Percentiles rank a stretch among this genome's conserved stretches.
Conservation (phyloP, 2,113 vertebrate genomes). For the Tachysurus vachellii region DNA sequence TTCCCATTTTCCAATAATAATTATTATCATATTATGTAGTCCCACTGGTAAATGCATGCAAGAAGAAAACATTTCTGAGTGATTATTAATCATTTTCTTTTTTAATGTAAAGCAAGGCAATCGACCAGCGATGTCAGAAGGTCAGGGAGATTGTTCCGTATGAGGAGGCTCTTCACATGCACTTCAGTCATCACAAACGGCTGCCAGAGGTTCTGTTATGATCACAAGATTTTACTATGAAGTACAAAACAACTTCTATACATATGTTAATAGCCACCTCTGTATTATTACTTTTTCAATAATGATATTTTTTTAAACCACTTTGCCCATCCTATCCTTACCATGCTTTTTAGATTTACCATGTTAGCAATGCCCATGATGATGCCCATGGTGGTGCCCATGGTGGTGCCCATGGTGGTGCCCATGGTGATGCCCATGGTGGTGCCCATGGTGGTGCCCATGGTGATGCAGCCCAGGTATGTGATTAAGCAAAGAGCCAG, state of each 20-base stretch:
- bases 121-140: neutral
- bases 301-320: too few species aligned
- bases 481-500: neutral
- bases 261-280: neutral
- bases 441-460: too few species aligned
- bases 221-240: neutral
- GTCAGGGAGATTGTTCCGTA: neutral
- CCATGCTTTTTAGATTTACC: neutral
- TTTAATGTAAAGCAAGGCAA: neutral
- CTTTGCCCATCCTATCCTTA: neutral
- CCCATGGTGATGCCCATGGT: neutral
- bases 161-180: neutral
- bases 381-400: neutral
- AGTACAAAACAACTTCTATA: neutral
- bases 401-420: neutral
- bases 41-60: neutral
- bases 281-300: neutral
- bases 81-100: neutral
- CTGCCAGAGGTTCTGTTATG: neutral
- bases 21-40: neutral
- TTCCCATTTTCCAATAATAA: neutral
- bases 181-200: neutral
- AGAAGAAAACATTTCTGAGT: neutral
- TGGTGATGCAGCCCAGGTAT: neutral
- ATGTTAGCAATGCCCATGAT: neutral